Evolutionary conservation across 2,888 invertebrate species (phyloP), one percentile per base, ranked within the genome.

Genomic region (Hermaeophaga mercurialis): DNA sequence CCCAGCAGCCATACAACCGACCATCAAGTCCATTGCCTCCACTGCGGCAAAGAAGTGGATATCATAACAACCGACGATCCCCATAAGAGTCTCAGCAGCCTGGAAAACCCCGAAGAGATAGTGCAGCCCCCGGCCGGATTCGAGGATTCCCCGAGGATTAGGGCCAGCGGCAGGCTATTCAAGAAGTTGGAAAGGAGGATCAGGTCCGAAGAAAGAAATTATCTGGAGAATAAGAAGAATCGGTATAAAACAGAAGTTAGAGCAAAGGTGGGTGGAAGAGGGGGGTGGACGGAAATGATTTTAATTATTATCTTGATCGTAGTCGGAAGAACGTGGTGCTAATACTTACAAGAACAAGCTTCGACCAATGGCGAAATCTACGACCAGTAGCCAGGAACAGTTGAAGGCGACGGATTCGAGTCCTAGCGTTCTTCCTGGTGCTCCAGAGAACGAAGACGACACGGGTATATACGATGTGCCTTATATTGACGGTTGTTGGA

Each of bases 121-220:
- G 92, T 93, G 1, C 90, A 91, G 70, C 93, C 93, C 0, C 93
- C 93, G 1, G 92, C 91, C 11, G 91, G 91, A 36, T 94, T 93
- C 73, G 93, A 91, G 5, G 93, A 94, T 75, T 92, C 91, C 0
- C 93, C 93, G 5, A 66, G 64, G 44, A 39, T 52, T 70, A 80
- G 65, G 61, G 73, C 44, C 76, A 78, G 46, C 76, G 84, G 83
- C 7, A 79, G 88, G 1, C 75, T 90, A 18, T 90, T 90, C 73
- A 91, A 90, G 75, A 91, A 91, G 75, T 80, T 89, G 70, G 90
- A 91, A 66, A 89, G 90, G 69, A 80, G 91, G 64, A 64, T 70
- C 81, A 54, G 85, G 82, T 41, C 80, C 85, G 18, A 92, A 88
- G 77, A 92, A 89, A 75, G 82, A 86, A 71, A 89, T 87, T 70